Evolutionary conservation across 2,113 vertebrate species (phyloP), one percentile per base, ranked within the genome.

Genomic region (Bostrychus sinensis): DNA sequence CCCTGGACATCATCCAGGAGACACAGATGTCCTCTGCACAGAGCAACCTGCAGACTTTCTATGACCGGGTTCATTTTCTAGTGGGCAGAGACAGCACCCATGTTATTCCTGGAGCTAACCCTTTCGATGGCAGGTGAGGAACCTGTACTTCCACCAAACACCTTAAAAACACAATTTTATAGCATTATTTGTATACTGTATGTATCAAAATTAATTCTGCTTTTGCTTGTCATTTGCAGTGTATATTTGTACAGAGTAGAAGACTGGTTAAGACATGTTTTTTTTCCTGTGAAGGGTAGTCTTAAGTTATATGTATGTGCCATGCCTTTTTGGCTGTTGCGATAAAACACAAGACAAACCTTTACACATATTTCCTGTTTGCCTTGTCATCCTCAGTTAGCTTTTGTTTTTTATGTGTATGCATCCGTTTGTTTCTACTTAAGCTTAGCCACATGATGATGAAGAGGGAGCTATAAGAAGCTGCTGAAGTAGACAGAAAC

Each of bases 1-100:
- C 97, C 1, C 86, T 98, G 87, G 95, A 98, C 78, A 96, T 98
- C 89, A 97, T 98, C 87, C 96, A 98, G 87, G 95, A 98, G 88
- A 96, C 93, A 0, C 96, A 96, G 82, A 79, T 90, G 50, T 94
- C 96, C 0, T 88, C 93, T 28, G 81, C 91, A 16, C 95, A 95
- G 74, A 92, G 86, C 83, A 96, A 91, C 83, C 90, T 96, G 57
- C 94, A 87, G 73, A 95, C 94, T 0, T 99, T 99, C 91, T 98
- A 97, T 0, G 93, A 98, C 38, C 91, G 96, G 9, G 93, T 99
- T 80, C 95, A 91, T 73, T 99, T 99, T 90, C 93, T 99, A 2
- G 91, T 99, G 13, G 94, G 96, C 89, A 93, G 92, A 64, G 96
- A 97, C 89, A 96, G 95, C 92, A 98, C 96, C 3, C 97, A 98